Base-by-base conservation (phyloP, 2,113 vertebrate species). In the Periophthalmus modestus region DNA sequence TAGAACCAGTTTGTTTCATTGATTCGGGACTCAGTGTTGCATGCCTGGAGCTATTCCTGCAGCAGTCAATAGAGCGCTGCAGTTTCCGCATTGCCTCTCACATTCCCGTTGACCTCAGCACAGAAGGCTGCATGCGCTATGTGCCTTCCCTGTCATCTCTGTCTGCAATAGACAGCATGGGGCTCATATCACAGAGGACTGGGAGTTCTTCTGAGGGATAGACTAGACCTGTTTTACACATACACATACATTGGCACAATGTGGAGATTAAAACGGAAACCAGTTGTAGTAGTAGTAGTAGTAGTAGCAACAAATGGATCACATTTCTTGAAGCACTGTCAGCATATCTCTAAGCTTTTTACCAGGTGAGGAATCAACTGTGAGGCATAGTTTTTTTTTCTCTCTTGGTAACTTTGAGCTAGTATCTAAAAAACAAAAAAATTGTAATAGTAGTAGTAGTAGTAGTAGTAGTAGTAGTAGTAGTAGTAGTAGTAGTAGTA, bases 21-120 rank as follows among this genome's bases (percentile, higher is more conserved):
- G 90, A 93, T 93, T 86, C 78, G 11, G 83, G 72, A 78, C 82
- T 81, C 71, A 77, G 73, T 74, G 61, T 82, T 78, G 83, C 74
- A 78, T 82, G 85, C 85, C 81, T 79, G 85, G 75, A 78, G 88
- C 88, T 90, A 91, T 92, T 92, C 74, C 87, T 91, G 87, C 80
- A 54, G 69, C 72, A 57, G 69, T 93, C 91, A 86, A 93, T 94
- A 93, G 52, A 15, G 81, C 78, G 74, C 85, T 92, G 90, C 87
- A 84, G 82, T 72, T 84, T 82, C 82, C 43, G 74, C 85, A 87
- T 66, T 19, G 72, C 71, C 77, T 85, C 82, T 89, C 86, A 4
- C 70, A 21, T 89, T 90, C 87, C 85, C 78, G 81, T 85, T 89
- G 90, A 86, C 90, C 87, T 90, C 89, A 81, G 88, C 85, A 88